Conservation (phyloP, 2,888 invertebrate genomes). For the Neoaliturus tenellus region DNA sequence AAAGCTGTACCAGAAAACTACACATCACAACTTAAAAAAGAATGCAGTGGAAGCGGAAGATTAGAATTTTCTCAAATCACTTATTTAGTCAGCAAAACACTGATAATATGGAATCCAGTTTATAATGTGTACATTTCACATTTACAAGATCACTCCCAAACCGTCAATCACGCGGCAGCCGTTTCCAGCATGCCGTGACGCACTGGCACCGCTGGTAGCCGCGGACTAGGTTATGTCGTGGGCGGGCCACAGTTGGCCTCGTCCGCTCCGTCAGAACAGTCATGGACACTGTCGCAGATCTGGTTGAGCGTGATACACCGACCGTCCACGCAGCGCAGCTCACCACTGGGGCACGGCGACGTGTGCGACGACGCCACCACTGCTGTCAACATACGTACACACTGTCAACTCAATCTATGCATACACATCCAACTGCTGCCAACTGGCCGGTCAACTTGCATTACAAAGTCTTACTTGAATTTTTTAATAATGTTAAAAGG, state of each 20-base stretch:
- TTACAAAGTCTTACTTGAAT: no score
- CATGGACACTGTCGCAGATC: constrained; percentile 86
- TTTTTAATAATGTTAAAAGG: no score
- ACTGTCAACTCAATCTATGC: no score
- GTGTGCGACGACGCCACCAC: constrained; percentile 84
- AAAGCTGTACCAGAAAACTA: no score
- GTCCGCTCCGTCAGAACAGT: constrained; percentile 87
- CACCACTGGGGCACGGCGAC: constrained; percentile 87
- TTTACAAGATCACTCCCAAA: constrained; percentile 26
- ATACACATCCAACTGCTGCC: no score
- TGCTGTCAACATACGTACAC: constrained; percentile 89
- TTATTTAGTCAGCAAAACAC: no score
- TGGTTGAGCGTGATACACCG: constrained; percentile 84
- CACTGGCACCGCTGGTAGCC: background rate
- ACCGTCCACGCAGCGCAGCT: constrained; percentile 87
- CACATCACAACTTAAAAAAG: no score
- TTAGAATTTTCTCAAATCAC: no score
- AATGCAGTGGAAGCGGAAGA: no score
- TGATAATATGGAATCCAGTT: no score
- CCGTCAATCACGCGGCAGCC: background rate
- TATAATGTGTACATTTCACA: background rate
- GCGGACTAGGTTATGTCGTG: background rate
- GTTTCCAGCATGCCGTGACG: background rate
- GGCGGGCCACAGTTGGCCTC: constrained; percentile 81
- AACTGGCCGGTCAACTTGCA: no score